phyloP scores from a whole-genome alignment of 35 echinoderm and acorn worm species.

The Heliocidaris erythrogramma region DNA sequence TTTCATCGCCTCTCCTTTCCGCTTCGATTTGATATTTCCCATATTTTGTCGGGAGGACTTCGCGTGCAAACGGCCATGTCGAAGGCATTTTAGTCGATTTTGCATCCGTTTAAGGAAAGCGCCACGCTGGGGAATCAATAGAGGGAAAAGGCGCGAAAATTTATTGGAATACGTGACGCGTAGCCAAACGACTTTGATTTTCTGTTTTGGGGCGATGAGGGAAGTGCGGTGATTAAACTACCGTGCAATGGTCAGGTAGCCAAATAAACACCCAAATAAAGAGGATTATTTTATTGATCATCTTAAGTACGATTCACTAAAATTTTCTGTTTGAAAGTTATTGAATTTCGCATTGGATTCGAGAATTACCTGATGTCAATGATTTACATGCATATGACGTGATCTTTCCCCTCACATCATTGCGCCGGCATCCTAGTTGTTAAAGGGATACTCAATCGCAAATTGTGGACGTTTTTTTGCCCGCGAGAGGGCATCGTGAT shows the following conservation, averaged over 20 bases:
- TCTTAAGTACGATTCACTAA: background rate
- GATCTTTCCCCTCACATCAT: too few species aligned
- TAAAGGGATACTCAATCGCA: too few species aligned
- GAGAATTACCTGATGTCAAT: background rate
- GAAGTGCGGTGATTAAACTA: slow-evolving; percentile 10
- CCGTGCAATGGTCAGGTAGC: background rate
- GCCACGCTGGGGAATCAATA: background rate
- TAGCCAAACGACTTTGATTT: slow-evolving; percentile 10
- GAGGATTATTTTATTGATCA: slow-evolving; percentile 11
- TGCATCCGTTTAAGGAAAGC: background rate
- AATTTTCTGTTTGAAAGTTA: background rate
- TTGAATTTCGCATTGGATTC: background rate
- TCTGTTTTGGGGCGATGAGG: background rate
- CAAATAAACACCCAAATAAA: background rate
- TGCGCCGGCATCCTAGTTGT: too few species aligned
- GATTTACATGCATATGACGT: background rate
- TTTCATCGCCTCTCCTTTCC: background rate
- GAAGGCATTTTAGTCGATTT: slow-evolving; percentile 3
- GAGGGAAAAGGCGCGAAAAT: background rate
- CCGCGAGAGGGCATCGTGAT: too few species aligned
- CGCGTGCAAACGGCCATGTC: background rate
- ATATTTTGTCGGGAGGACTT: slow-evolving; percentile 7
- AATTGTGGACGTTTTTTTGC: too few species aligned
- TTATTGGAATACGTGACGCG: background rate
- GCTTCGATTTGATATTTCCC: background rate